Percentiles rank a stretch among this genome's conserved stretches.
Conservation (phyloP, 2,888 invertebrate genomes). For the Nineta flava region DNA sequence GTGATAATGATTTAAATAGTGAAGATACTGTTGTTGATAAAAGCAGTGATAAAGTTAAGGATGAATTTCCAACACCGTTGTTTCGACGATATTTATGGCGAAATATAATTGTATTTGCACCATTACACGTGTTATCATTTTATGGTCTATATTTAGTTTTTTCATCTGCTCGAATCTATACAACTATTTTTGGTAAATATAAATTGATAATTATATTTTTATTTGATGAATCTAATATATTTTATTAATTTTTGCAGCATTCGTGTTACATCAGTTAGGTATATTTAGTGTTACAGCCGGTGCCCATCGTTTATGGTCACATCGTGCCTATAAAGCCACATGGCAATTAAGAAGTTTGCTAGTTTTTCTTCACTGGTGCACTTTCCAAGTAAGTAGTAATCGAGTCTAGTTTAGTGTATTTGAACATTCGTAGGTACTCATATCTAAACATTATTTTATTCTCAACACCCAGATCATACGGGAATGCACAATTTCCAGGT, state of each 20-base stretch:
- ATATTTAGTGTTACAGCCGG: slow-evolving; percentile 79
- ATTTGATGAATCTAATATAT: neutral
- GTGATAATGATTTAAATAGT: neutral
- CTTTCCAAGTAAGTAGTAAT: slow-evolving; percentile 21
- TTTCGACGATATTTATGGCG: slow-evolving; percentile 47
- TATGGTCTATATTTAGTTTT: slow-evolving; percentile 46
- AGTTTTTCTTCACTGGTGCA: slow-evolving; percentile 64
- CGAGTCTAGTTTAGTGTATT: too few relatives aligned
- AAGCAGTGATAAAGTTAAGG: neutral
- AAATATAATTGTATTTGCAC: slow-evolving; percentile 55
- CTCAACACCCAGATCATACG: too few relatives aligned
- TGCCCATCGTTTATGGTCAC: slow-evolving; percentile 89
- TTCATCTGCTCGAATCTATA: slow-evolving; percentile 29
- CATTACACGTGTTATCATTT: slow-evolving; percentile 47
- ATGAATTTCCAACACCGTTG: slow-evolving; percentile 48
- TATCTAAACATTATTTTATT: too few relatives aligned
- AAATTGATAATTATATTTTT: neutral
- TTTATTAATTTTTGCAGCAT: slow-evolving; percentile 6
- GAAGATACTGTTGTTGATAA: neutral
- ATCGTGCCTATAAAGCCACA: slow-evolving; percentile 81
- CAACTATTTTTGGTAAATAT: slow-evolving; percentile 39
- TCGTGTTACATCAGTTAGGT: neutral
- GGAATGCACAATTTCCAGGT: too few relatives aligned
- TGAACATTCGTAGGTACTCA: too few relatives aligned
- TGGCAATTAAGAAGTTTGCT: slow-evolving; percentile 67